Conservation (phyloP, 1,140 invertebrate genomes). For the Hyposmocoma kahamanoa region DNA sequence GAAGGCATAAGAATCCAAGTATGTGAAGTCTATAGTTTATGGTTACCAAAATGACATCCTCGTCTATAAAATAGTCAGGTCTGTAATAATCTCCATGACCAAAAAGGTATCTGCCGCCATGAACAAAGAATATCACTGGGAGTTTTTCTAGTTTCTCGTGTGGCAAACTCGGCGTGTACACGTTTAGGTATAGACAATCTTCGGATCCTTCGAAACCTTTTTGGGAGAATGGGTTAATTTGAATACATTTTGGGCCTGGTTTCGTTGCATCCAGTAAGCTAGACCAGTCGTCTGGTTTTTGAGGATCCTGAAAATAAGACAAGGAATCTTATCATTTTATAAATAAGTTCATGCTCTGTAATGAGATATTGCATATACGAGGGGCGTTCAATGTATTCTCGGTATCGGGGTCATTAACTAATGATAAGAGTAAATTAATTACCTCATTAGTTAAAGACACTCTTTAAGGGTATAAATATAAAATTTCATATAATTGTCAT, state of each 20-base stretch:
- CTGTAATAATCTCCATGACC: constrained; percentile 72
- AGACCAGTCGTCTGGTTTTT: constrained; percentile 72
- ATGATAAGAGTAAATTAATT: too few relatives aligned
- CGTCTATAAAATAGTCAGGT: constrained; percentile 77
- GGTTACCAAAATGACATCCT: constrained; percentile 80
- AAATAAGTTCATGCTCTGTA: too few relatives aligned
- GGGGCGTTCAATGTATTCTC: too few relatives aligned
- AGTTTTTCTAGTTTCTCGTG: constrained; percentile 40
- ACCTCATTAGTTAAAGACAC: too few relatives aligned
- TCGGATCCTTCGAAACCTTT: constrained; percentile 58
- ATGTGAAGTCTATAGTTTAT: constrained; percentile 80
- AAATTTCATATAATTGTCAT: too few relatives aligned
- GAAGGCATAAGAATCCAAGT: constrained; percentile 78
- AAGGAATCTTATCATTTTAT: too few relatives aligned
- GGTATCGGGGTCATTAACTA: too few relatives aligned
- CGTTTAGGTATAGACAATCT: constrained; percentile 66
- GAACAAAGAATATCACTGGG: constrained; percentile 75
- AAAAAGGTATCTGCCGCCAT: constrained; percentile 72
- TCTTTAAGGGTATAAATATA: too few relatives aligned
- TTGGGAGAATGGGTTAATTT: constrained; percentile 53
- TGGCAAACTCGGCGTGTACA: constrained; percentile 56
- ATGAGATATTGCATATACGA: too few relatives aligned
- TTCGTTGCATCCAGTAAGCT: constrained; percentile 74
- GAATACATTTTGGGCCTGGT: constrained; percentile 72
- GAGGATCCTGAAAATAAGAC: constrained; percentile 45